Conservation (phyloP, 2,797 vertebrate species). For the Echiichthys vipera region DNA sequence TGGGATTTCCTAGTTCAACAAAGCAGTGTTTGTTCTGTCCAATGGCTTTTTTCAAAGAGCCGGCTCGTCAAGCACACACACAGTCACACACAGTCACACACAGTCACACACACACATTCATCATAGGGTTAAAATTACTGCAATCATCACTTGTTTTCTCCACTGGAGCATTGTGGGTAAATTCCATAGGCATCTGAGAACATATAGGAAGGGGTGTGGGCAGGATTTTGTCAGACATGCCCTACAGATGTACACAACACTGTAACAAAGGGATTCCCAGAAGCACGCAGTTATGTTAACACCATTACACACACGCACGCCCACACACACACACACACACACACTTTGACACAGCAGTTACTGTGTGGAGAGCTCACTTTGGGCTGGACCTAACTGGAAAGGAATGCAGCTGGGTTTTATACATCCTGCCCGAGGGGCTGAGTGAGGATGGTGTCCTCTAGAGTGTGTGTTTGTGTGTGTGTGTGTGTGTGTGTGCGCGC, state of each 20-base stretch:
- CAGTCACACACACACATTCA: conserved; percentile 4
- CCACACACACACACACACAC: conserved; percentile 28
- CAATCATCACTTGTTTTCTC: conserved; percentile 58
- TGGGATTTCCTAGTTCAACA: conserved; percentile 67
- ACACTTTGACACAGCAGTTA: conserved; percentile 74
- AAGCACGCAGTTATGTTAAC: conserved; percentile 53
- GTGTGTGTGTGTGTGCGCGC: conserved; percentile 21
- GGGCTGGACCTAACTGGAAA: conserved; percentile 86
- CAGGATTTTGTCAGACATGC: conserved; percentile 16
- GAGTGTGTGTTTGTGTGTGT: conserved; percentile 30
- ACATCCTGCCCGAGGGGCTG: conserved; percentile 81
- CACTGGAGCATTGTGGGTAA: conserved; percentile 61
- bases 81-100: too few relatives aligned
- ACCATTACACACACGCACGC: conserved; percentile 23
- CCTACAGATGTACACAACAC: conserved; percentile 38
- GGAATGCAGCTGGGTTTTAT: conserved; percentile 85
- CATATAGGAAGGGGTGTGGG: conserved; percentile 20
- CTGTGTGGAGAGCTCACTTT: conserved; percentile 81
- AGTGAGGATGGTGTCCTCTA: conserved; percentile 72
- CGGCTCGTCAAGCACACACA: not conserved
- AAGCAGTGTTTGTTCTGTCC: conserved; percentile 53
- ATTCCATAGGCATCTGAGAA: conserved; percentile 61
- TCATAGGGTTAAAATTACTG: conserved; percentile 50
- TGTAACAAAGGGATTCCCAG: conserved; percentile 74
- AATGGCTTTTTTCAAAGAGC: conserved; percentile 17